phyloP scores from a whole-genome alignment of 2,888 invertebrate genomes.

The Hypolimnas misippus region DNA sequence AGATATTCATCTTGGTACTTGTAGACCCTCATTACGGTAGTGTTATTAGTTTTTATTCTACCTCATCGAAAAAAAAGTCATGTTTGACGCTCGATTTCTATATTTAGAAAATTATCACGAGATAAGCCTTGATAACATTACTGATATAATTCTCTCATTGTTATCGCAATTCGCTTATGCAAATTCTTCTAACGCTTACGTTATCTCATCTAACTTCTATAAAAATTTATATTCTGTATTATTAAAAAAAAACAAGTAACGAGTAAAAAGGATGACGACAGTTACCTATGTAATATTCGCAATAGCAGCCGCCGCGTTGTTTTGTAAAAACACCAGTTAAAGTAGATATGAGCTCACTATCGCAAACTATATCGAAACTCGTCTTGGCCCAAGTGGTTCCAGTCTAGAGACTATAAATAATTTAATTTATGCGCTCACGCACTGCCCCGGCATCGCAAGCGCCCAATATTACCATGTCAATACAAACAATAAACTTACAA shows the following conservation, averaged over 20 bases:
- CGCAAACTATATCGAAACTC: conserved; percentile 38
- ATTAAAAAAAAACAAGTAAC: not conserved
- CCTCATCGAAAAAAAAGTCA: not conserved
- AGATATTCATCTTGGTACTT: conserved; percentile 49
- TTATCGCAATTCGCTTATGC: not conserved
- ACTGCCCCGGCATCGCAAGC: conserved; percentile 27
- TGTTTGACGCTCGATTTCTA: not conserved
- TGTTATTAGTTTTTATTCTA: not conserved
- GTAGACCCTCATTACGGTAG: not conserved
- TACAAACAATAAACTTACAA: conserved; percentile 21
- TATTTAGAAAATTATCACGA: conserved; percentile 9
- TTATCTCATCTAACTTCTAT: not conserved
- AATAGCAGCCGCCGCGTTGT: conserved; percentile 30
- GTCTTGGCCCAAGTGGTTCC: conserved; percentile 37
- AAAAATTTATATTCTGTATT: not conserved
- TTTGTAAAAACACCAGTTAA: conserved; percentile 35
- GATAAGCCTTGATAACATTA: conserved; percentile 5
- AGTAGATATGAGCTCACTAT: conserved; percentile 24
- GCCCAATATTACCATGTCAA: conserved; percentile 36
- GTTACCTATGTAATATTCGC: conserved; percentile 21
- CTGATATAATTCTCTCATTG: conserved; percentile 11
- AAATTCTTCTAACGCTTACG: not conserved
- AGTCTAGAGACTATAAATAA: conserved; percentile 41
- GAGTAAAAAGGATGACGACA: conserved; percentile 12
- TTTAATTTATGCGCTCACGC: conserved; percentile 43